These are phyloP conservation scores for Zaprionus lachaisei DNA, from an alignment of 1,140 invertebrate species.

Conservation along the genomic window DNA sequence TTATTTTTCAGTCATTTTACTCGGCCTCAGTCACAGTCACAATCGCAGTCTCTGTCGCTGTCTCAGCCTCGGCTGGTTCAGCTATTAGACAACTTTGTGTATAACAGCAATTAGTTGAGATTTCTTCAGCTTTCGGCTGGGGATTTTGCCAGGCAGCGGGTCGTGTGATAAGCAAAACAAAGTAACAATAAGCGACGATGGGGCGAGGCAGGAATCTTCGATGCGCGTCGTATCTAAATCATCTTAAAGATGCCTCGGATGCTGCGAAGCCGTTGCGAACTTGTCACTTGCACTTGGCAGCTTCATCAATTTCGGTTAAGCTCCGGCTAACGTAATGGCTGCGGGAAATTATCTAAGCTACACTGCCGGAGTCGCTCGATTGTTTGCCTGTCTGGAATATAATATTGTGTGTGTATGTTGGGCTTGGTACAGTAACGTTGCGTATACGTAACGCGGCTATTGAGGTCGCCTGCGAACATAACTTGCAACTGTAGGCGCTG, in stretches of 20 bases:
- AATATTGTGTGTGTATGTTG: constrained; percentile 13
- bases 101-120: constrained; percentile 76
- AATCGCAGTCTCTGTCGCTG: background rate
- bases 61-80: background rate
- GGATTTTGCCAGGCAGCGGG: constrained; percentile 16
- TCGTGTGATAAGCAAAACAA: constrained; percentile 42
- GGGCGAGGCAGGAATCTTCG: constrained; percentile 17
- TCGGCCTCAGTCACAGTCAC: constrained; percentile 2
- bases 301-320: constrained; percentile 78
- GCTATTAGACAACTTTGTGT: constrained; percentile 44
- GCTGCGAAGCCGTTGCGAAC: constrained; percentile 25
- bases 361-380: constrained; percentile 13
- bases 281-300: constrained; percentile 77
- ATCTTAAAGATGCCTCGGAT: constrained; percentile 41
- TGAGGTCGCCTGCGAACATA: constrained; percentile 29
- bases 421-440: background rate
- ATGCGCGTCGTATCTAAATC: constrained; percentile 38
- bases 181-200: constrained; percentile 28
- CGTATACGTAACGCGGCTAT: constrained; percentile 44
- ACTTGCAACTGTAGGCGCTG: constrained; percentile 17
- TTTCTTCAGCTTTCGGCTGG: constrained; percentile 33
- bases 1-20: constrained; percentile 36
- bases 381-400: constrained; percentile 14
- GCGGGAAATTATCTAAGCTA: constrained; percentile 40
- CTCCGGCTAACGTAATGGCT: constrained; percentile 50